These are phyloP conservation scores for Rhaphigaster nebulosa DNA, from an alignment of 2,888 invertebrate genomes.

Conservation along the genomic window DNA sequence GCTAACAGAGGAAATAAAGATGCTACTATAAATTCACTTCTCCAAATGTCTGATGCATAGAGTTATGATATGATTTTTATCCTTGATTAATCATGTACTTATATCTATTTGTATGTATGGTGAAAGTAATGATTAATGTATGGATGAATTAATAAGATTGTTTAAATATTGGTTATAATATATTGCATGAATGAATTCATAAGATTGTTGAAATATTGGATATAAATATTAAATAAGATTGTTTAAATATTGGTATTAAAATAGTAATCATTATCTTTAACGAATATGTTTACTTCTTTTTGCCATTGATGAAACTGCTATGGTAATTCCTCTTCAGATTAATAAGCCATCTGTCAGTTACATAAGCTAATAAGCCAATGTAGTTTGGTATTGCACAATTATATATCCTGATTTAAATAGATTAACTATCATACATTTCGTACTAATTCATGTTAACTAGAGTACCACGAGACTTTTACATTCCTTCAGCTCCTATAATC, in stretches of 20 bases:
- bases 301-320: background rate
- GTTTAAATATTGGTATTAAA: background rate
- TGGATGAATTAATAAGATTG: background rate
- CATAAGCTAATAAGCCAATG: background rate
- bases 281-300: background rate
- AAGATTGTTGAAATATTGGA: background rate
- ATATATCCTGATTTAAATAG: background rate
- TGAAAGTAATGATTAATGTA: background rate
- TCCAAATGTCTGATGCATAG: conserved; percentile 82
- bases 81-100: conserved; percentile 2
- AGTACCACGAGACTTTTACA: background rate
- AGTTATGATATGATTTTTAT: background rate
- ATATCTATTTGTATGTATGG: background rate
- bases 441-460: background rate
- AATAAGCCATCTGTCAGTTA: background rate
- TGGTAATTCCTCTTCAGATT: background rate
- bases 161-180: background rate
- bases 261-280: conserved; percentile 13
- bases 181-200: background rate
- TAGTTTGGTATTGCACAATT: background rate
- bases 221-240: background rate
- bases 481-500: background rate
- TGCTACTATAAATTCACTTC: conserved; percentile 88
- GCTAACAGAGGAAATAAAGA: conserved; percentile 92
- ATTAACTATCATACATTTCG: background rate